phyloP scores from a whole-genome alignment of 2,797 vertebrate species.

The Anguilla megastoma region DNA sequence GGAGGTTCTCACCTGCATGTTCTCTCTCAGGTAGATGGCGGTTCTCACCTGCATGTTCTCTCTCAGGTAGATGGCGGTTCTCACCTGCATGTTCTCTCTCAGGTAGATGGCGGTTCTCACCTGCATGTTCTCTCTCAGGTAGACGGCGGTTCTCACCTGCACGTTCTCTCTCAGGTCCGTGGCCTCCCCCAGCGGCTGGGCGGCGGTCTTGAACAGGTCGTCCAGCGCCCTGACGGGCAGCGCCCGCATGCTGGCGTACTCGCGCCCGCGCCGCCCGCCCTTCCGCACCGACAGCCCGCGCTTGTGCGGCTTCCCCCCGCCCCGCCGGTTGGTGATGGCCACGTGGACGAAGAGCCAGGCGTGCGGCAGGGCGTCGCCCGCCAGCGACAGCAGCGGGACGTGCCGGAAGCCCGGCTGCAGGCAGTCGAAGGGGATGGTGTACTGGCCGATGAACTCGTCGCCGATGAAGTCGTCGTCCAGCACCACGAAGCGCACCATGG shows the following conservation, averaged over 20 bases:
- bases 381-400: constrained; percentile 85
- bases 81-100: constrained; percentile 78
- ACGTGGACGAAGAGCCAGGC: constrained; percentile 89
- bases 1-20: background rate
- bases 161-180: constrained; percentile 92
- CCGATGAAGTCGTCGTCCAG: constrained; percentile 95
- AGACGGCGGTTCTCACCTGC: constrained; percentile 77
- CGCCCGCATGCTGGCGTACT: constrained; percentile 88
- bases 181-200: constrained; percentile 83
- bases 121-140: background rate
- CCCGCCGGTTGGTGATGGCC: constrained; percentile 91
- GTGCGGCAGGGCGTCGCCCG: constrained; percentile 84
- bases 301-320: constrained; percentile 92
- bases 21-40: background rate
- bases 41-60: background rate
- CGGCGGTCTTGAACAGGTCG: constrained; percentile 89
- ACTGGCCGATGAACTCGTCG: constrained; percentile 92
- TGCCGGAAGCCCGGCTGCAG: constrained; percentile 90
- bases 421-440: constrained; percentile 92
- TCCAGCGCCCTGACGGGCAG: constrained; percentile 85
- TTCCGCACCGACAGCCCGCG: constrained; percentile 90
- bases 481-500: constrained; percentile 93
- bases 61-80: background rate
- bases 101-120: background rate
- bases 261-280: constrained; percentile 79